These are phyloP conservation scores for Marisa cornuarietis DNA, from an alignment of 1,140 invertebrate genomes.

Conservation along the genomic window DNA sequence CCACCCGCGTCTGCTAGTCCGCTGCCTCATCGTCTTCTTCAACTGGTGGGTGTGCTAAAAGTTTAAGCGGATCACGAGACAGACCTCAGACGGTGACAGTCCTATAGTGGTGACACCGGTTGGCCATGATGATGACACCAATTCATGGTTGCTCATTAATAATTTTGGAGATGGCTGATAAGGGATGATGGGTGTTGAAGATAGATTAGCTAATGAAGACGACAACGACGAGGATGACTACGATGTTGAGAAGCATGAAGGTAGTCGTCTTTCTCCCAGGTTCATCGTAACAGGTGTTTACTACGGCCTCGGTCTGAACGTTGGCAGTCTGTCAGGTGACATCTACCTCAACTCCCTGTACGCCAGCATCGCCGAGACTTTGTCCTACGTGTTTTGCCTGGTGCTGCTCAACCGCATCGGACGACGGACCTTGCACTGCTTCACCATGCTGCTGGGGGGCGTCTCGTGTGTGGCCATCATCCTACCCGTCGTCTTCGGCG, in stretches of 20 bases:
- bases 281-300: slow-evolving; percentile 50
- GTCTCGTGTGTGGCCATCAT: slow-evolving; percentile 49
- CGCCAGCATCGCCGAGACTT: slow-evolving; percentile 78
- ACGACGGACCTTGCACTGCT: slow-evolving; percentile 45
- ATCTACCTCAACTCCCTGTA: slow-evolving; percentile 60
- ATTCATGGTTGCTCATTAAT: neutral
- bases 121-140: neutral
- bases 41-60: slow-evolving; percentile 33
- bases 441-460: slow-evolving; percentile 49
- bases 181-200: no score
- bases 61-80: neutral
- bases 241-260: no score
- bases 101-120: no score
- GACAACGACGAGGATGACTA: neutral
- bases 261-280: slow-evolving; percentile 25
- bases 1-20: slow-evolving; percentile 14
- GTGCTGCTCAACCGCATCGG: slow-evolving; percentile 47
- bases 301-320: slow-evolving; percentile 69
- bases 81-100: no score
- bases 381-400: slow-evolving; percentile 66
- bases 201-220: no score
- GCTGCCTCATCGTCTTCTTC: slow-evolving; percentile 42
- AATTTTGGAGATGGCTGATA: neutral
- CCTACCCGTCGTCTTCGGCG: slow-evolving; percentile 45
- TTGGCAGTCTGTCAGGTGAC: slow-evolving; percentile 51